A percentile compares a stretch with the other conserved stretches of the same genome.
Evolutionary conservation across 1,140 invertebrate species (phyloP).

Genomic region (Diuraphis noxia): DNA sequence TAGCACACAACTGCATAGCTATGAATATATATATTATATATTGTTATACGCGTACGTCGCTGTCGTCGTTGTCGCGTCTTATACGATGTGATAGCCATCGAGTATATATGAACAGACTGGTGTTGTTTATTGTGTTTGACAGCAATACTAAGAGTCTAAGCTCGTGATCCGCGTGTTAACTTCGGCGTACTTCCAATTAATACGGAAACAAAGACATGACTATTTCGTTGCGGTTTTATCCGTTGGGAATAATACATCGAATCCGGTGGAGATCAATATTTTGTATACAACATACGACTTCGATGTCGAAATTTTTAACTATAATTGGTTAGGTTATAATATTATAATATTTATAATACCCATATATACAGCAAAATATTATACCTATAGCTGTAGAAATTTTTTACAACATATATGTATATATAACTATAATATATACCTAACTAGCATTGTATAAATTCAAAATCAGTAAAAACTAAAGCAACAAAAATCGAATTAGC

Average conservation of each 20-base stretch:
- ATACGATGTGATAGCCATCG: conserved; percentile 22
- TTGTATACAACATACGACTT: background rate
- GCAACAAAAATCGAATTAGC: too few relatives aligned
- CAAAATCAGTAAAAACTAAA: background rate
- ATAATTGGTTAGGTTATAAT: too few relatives aligned
- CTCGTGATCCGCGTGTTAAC: conserved; percentile 50
- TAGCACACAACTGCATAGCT: background rate
- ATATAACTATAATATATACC: too few relatives aligned
- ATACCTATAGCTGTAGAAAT: background rate
- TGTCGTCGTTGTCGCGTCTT: background rate
- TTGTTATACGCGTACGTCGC: background rate
- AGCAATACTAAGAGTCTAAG: background rate
- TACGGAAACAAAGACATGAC: background rate
- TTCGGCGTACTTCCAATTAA: conserved; percentile 2
- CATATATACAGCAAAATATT: background rate
- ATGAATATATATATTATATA: background rate
- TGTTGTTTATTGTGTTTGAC: conserved; percentile 46
- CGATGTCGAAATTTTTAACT: background rate
- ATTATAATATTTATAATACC: too few relatives aligned
- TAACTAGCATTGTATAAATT: background rate
- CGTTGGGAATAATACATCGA: background rate
- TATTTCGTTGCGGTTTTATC: background rate
- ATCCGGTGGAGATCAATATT: background rate
- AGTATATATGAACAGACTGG: background rate
- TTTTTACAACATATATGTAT: background rate